Base-by-base conservation (phyloP, 2,113 vertebrate species). In the Callocephalon fimbriatum region DNA sequence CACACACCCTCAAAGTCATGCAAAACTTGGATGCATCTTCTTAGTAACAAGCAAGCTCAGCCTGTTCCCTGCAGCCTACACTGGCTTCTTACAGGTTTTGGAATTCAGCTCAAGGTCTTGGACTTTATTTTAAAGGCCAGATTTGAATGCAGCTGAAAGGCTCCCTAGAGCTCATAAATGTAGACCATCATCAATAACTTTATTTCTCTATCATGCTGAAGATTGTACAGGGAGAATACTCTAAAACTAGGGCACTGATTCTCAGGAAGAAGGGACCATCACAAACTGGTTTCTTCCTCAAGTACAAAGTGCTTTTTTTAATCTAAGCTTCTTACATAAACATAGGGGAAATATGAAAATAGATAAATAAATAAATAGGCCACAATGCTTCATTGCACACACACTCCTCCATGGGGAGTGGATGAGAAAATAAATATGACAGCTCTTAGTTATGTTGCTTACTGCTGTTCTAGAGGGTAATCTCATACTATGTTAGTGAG, bases 401-500 rank as follows among this genome's bases (percentile, higher is more conserved):
- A 70, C 15, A 80, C 23, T 85, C 14, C 53, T 95, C 70, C 53
- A 44, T 0, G 0, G 81, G 53, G 40, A 80, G 42, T 26, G 53
- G 67, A 79, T 90, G 74, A 68, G 29, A 59, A 92, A 95, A 83
- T 62, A 88, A 86, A 85, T 51, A 32, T 66, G 84, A 95, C 86
- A 63, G 79, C 18, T 91, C 59, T 88, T 77, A 92, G 63, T 91
- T 59, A 81, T 47, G 76, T 54, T 81, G 59, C 50, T 95, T 74
- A 74, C 79, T 91, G 79, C 54, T 88, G 27, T 54, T 91, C 88
- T 91, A 79, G 72, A 86, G 54, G 72, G 29, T 63, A 95, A 94
- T 66, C 82, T 95, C 72, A 54, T 62, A 32, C 61, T 67, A 38
- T 2, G 15, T 71, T 87, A 86, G 63, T 37, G 27, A 92, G 31